Evolutionary conservation across 2,888 invertebrate genomes (phyloP).

Genomic region (Idaea aversata): DNA sequence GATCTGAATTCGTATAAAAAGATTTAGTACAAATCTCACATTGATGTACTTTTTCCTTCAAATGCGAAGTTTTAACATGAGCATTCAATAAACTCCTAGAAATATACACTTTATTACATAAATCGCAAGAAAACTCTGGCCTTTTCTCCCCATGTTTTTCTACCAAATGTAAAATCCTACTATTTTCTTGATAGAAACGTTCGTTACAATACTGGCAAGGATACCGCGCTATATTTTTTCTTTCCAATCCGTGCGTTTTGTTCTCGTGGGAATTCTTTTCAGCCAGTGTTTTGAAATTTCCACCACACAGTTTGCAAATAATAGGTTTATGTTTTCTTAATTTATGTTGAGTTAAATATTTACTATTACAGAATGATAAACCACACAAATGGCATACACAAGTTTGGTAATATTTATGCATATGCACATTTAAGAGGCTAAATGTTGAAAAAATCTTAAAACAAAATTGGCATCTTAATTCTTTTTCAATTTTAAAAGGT

Average conservation of each 20-base stretch:
- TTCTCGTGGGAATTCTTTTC: constrained; percentile 38
- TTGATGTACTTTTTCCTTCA: constrained; percentile 61
- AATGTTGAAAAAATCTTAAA: constrained; percentile 50
- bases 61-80: constrained; percentile 63
- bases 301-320: constrained; percentile 47
- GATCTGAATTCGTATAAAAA: constrained; percentile 65
- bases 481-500: constrained; percentile 55
- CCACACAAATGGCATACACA: constrained; percentile 69
- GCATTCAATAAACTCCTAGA: constrained; percentile 62
- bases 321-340: constrained; percentile 49
- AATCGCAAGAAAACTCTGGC: constrained; percentile 53
- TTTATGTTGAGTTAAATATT: constrained; percentile 62
- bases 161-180: constrained; percentile 47
- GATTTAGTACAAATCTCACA: constrained; percentile 60
- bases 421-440: constrained; percentile 60
- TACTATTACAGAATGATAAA: constrained; percentile 59
- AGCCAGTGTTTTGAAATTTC: constrained; percentile 38
- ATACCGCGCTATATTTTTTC: constrained; percentile 49
- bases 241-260: constrained; percentile 28
- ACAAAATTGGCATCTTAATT: constrained; percentile 60
- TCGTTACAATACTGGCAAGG: constrained; percentile 56
- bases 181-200: constrained; percentile 56
- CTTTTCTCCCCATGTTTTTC: constrained; percentile 49
- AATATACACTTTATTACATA: constrained; percentile 59
- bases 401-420: constrained; percentile 66